Evolutionary conservation across 2,888 invertebrate species (phyloP).

Genomic region (Tortricodes alternella): DNA sequence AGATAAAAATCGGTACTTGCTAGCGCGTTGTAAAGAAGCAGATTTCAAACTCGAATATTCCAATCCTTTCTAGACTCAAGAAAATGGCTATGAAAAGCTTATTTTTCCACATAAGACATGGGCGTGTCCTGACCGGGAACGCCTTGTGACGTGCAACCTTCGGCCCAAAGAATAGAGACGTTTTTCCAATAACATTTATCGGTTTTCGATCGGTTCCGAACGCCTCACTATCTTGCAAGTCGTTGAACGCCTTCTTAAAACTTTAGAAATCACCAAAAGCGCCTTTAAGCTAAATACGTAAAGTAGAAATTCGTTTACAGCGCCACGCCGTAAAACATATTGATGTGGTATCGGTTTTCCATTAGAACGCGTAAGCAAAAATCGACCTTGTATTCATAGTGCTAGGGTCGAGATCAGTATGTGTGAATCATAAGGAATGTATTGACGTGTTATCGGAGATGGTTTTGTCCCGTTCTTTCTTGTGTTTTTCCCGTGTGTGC

Average conservation of each 20-base stretch:
- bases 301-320: conserved; percentile 50
- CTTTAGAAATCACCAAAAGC: conserved; percentile 44
- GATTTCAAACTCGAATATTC: conserved; percentile 3
- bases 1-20: conserved; percentile 8
- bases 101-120: conserved; percentile 75
- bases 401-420: conserved; percentile 54
- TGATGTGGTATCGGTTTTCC: conserved; percentile 83
- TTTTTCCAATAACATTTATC: conserved; percentile 77
- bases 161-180: conserved; percentile 69
- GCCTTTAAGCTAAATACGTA: conserved; percentile 51
- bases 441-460: conserved; percentile 82
- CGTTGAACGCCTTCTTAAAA: conserved; percentile 81
- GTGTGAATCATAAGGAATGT: conserved; percentile 68
- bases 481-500: conserved; percentile 61
- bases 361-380: conserved; percentile 57
- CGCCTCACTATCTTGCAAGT: conserved; percentile 81
- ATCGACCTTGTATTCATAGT: conserved; percentile 43
- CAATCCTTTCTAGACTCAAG: conserved; percentile 41
- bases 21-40: conserved; percentile 18
- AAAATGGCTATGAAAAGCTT: conserved; percentile 61
- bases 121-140: conserved; percentile 72
- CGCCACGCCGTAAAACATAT: conserved; percentile 70
- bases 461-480: conserved; percentile 68
- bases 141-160: conserved; percentile 67
- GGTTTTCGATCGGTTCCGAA: conserved; percentile 77